Conservation (phyloP, 2,888 invertebrate genomes). For the Poecilobothrus nobilitatus region DNA sequence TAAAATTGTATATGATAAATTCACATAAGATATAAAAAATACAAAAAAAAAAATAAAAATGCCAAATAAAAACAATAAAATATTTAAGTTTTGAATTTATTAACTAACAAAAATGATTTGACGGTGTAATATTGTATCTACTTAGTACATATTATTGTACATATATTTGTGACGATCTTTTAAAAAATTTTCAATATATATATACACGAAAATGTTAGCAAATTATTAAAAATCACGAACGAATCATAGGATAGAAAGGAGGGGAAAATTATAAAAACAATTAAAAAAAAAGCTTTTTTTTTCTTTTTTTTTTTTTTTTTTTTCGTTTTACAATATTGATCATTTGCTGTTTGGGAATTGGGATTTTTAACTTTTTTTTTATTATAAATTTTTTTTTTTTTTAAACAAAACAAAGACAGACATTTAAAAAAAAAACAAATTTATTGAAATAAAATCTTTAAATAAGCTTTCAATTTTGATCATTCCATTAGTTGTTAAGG, state of each 20-base stretch:
- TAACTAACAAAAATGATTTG: too few species aligned
- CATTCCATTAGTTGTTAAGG: constrained; percentile 4
- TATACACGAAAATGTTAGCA: not conserved
- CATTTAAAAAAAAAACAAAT: too few species aligned
- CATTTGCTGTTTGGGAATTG: too few species aligned
- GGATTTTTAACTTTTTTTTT: too few species aligned
- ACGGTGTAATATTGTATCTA: too few species aligned
- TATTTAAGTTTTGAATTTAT: too few species aligned
- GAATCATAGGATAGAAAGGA: not conserved
- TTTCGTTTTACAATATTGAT: not conserved
- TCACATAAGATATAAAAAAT: too few species aligned
- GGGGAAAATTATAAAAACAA: not conserved
- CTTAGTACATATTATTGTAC: not conserved
- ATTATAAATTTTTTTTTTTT: not conserved
- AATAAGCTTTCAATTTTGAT: not conserved
- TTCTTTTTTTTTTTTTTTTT: not conserved
- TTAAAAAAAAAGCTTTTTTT: not conserved
- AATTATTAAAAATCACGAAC: not conserved
- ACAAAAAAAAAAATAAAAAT: too few species aligned
- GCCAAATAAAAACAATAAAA: too few species aligned
- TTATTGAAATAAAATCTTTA: not conserved
- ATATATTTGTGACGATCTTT: not conserved
- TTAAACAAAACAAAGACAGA: too few species aligned
- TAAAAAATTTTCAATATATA: not conserved
- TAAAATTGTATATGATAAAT: too few species aligned